Conservation (phyloP, 1,140 invertebrate genomes). For the Conus ventricosus region DNA sequence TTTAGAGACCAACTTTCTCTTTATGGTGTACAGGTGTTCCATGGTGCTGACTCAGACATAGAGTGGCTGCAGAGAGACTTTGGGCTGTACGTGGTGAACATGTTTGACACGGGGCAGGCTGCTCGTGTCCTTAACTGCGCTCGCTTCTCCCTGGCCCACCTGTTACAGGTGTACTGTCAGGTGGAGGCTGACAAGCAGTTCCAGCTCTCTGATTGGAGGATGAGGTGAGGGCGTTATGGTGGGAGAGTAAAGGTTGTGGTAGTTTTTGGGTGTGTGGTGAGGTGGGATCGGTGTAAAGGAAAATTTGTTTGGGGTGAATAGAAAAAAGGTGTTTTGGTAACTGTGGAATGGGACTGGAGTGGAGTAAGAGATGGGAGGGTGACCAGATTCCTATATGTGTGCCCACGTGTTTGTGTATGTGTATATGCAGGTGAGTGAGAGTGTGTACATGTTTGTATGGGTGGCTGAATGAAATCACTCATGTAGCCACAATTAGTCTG, state of each 20-base stretch:
- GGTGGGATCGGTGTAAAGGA: background rate
- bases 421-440: no score
- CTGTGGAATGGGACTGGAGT: no score
- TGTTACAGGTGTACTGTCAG: conserved; percentile 88
- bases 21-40: conserved; percentile 83
- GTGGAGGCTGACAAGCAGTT: conserved; percentile 90
- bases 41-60: conserved; percentile 93
- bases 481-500: no score
- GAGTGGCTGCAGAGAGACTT: conserved; percentile 97
- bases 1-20: background rate
- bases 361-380: no score
- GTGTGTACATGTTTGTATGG: no score
- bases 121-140: conserved; percentile 83
- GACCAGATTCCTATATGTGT: no score
- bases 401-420: no score
- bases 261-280: background rate
- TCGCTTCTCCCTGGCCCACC: conserved; percentile 85
- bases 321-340: no score
- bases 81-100: conserved; percentile 94
- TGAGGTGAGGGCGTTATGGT: conserved; percentile 77
- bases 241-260: background rate
- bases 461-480: no score
- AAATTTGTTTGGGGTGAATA: background rate
- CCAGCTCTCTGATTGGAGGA: conserved; percentile 97
- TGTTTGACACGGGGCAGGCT: conserved; percentile 97